phyloP scores from a whole-genome alignment of 1,140 invertebrate genomes.

The Cotesia typhae region DNA sequence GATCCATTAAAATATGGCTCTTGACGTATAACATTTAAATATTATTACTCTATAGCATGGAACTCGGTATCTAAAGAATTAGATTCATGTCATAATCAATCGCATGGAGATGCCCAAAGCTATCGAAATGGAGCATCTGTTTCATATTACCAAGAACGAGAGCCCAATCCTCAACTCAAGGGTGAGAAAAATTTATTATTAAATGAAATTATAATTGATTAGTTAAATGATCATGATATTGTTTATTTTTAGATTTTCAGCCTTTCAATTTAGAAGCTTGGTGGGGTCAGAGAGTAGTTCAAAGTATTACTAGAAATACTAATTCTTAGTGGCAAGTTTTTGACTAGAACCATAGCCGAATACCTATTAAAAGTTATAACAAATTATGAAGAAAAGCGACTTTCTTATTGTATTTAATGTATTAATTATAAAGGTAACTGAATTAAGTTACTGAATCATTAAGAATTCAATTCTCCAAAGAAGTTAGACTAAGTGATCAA shows the following conservation, averaged over 20 bases:
- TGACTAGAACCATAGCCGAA: slow-evolving; percentile 54
- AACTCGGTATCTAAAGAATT: slow-evolving; percentile 63
- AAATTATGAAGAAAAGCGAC: slow-evolving; percentile 52
- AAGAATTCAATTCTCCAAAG: no score
- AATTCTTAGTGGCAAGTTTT: slow-evolving; percentile 63
- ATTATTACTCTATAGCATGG: slow-evolving; percentile 55
- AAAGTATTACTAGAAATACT: slow-evolving; percentile 62
- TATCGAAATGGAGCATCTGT: slow-evolving; percentile 60
- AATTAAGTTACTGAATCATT: no score
- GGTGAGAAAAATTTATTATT: slow-evolving; percentile 45
- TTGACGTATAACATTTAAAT: background rate
- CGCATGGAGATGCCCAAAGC: slow-evolving; percentile 54
- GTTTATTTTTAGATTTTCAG: slow-evolving; percentile 66
- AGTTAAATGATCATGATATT: slow-evolving; percentile 11
- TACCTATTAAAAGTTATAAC: slow-evolving; percentile 61
- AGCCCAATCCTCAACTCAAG: slow-evolving; percentile 64
- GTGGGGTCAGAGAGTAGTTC: slow-evolving; percentile 69
- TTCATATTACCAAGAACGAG: slow-evolving; percentile 63
- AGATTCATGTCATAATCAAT: slow-evolving; percentile 58
- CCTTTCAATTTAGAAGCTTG: slow-evolving; percentile 72
- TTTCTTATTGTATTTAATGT: background rate
- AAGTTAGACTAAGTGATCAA: no score
- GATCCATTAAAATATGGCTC: background rate
- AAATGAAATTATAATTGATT: background rate
- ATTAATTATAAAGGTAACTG: no score